Conservation (phyloP, 2,888 invertebrate species). For the Barypeithes pellucidus region DNA sequence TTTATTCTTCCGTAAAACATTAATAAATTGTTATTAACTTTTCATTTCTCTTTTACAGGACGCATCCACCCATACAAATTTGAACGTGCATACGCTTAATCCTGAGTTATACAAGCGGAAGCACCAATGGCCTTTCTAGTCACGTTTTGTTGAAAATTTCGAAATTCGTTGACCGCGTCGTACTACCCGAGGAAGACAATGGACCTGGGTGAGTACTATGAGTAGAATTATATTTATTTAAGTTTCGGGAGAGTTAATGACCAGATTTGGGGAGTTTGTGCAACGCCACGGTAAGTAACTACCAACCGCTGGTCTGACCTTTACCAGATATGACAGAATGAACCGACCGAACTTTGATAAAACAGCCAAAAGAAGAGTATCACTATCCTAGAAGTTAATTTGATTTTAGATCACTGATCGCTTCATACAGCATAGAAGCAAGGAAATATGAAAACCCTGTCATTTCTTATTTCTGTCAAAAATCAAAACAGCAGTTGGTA, state of each 20-base stretch:
- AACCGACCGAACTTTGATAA: too few species aligned
- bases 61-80: conserved; percentile 39
- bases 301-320: too few species aligned
- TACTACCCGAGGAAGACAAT: conserved; percentile 60
- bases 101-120: conserved; percentile 55
- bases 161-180: conserved; percentile 49
- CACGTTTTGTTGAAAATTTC: conserved; percentile 57
- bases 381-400: too few species aligned
- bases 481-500: too few species aligned
- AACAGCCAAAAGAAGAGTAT: too few species aligned
- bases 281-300: too few species aligned
- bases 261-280: conserved; percentile 36
- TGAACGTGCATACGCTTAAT: conserved; percentile 44
- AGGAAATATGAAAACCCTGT: too few species aligned
- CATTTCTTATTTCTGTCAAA: too few species aligned
- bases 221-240: conserved; percentile 6
- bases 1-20: conserved; percentile 6
- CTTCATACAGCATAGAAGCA: too few species aligned
- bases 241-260: conserved; percentile 34
- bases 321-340: too few species aligned
- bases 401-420: too few species aligned
- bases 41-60: conserved; percentile 42
- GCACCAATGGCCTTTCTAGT: conserved; percentile 60
- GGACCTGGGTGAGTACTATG: conserved; percentile 66
- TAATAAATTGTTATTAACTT: conserved; percentile 21